Percentiles rank a stretch among this genome's conserved stretches.
Conservation (phyloP, 2,113 vertebrate genomes). For the Nothobranchius furzeri region DNA sequence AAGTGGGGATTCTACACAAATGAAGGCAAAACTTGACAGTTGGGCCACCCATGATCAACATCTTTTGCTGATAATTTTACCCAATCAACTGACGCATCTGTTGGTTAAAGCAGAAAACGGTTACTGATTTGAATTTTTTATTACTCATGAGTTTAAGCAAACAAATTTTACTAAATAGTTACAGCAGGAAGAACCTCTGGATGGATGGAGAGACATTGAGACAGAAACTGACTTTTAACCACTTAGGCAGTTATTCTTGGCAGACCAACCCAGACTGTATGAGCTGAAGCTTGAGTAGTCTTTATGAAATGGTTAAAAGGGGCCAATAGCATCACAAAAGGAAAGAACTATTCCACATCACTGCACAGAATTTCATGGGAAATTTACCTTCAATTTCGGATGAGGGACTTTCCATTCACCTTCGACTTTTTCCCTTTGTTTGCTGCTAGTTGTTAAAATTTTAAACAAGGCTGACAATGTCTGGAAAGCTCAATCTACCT, state of each 20-base stretch:
- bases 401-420: conserved; percentile 52
- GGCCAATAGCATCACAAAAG: conserved; percentile 49
- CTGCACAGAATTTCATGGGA: conserved; percentile 66
- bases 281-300: conserved; percentile 32
- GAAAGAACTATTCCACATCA: conserved; percentile 63
- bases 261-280: conserved; percentile 18
- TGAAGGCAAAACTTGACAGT: too few species aligned
- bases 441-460: conserved; percentile 69
- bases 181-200: conserved; percentile 12
- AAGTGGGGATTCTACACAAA: too few species aligned
- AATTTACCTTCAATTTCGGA: conserved; percentile 69
- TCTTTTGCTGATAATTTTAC: conserved; percentile 42
- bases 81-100: conserved; percentile 49
- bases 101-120: conserved; percentile 35
- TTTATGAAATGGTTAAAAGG: conserved; percentile 53
- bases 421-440: conserved; percentile 62
- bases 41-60: conserved; percentile 37
- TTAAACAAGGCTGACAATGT: conserved; percentile 74
- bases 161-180: conserved; percentile 11
- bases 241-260: conserved; percentile 57
- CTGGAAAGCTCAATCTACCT: conserved; percentile 72
- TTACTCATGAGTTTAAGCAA: conserved; percentile 22
- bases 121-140: conserved; percentile 50
- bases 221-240: conserved; percentile 32
- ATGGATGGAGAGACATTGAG: not conserved